Percentiles rank a stretch among this genome's conserved stretches.
Evolutionary conservation across 1,140 invertebrate genomes (phyloP).

Genomic region (Melitaea cinxia): DNA sequence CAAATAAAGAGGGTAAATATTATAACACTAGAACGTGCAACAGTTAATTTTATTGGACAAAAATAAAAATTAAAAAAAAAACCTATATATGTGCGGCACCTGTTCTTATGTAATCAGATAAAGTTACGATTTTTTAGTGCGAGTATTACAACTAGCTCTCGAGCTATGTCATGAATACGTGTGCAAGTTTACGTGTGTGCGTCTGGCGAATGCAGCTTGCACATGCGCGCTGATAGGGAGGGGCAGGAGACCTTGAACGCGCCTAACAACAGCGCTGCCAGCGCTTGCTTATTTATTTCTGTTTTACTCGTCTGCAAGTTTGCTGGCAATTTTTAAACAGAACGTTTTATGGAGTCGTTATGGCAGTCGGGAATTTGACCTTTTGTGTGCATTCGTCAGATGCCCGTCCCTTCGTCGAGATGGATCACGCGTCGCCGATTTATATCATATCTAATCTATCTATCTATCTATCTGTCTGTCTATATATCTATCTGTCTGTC

Average conservation of each 20-base stretch:
- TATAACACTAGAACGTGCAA: background rate
- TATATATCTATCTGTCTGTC: too few relatives aligned
- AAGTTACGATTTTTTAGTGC: slow-evolving; percentile 1
- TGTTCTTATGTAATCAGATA: slow-evolving; percentile 4
- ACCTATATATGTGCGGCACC: background rate
- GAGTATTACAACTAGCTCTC: slow-evolving; percentile 12
- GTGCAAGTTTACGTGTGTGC: slow-evolving; percentile 40
- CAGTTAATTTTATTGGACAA: background rate
- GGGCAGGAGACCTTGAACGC: slow-evolving; percentile 60
- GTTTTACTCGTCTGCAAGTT: slow-evolving; percentile 62
- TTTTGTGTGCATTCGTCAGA: slow-evolving; percentile 27
- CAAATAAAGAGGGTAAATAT: too few relatives aligned
- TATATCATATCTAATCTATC: background rate
- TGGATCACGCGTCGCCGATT: slow-evolving; percentile 8
- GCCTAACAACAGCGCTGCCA: slow-evolving; percentile 67
- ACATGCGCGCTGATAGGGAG: slow-evolving; percentile 39
- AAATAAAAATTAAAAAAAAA: background rate
- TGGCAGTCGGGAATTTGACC: slow-evolving; percentile 41
- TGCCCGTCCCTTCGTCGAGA: slow-evolving; percentile 21
- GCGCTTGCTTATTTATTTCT: slow-evolving; percentile 64
- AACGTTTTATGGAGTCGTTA: slow-evolving; percentile 59
- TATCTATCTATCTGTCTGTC: too few relatives aligned
- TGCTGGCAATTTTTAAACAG: slow-evolving; percentile 55
- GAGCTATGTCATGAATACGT: slow-evolving; percentile 20
- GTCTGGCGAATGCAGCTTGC: slow-evolving; percentile 52